Evolutionary conservation across 2,888 invertebrate genomes (phyloP).

Genomic region (Caenorhabditis sulstoni): DNA sequence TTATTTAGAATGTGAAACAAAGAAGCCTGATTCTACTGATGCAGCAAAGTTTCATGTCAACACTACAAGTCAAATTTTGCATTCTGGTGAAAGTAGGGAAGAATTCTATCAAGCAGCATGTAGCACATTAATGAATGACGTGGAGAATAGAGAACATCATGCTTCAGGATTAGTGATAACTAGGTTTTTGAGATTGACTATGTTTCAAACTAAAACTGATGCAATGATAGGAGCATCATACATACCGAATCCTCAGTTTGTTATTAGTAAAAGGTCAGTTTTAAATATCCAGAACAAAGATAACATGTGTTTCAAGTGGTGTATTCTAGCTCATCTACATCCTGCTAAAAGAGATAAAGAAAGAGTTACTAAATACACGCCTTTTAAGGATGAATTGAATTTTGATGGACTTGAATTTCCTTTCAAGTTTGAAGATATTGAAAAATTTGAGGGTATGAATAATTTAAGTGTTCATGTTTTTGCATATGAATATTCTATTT

Average conservation of each 20-base stretch:
- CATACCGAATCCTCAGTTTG: conserved; percentile 38
- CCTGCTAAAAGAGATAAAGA: conserved; percentile 50
- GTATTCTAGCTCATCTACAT: conserved; percentile 51
- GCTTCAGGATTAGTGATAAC: conserved; percentile 29
- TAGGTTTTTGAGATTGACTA: conserved; percentile 51
- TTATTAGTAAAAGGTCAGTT: neutral
- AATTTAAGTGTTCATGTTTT: conserved; percentile 62
- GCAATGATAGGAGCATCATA: conserved; percentile 43
- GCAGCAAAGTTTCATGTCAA: no score
- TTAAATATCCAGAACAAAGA: conserved; percentile 55
- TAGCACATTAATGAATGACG: conserved; percentile 31
- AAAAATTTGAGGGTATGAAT: conserved; percentile 57
- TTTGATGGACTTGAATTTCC: conserved; percentile 61
- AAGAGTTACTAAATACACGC: conserved; percentile 59
- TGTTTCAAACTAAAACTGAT: conserved; percentile 42
- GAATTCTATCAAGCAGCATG: conserved; percentile 49
- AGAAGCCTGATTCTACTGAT: conserved; percentile 17
- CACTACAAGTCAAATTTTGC: no score
- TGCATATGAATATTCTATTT: no score
- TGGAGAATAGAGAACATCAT: no score
- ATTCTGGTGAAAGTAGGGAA: conserved; percentile 27
- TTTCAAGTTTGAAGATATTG: conserved; percentile 53
- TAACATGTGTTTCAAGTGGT: conserved; percentile 60
- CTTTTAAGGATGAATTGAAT: conserved; percentile 60
- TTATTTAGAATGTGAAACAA: conserved; percentile 31